Percentiles rank a stretch among this genome's conserved stretches.
Evolutionary conservation across 2,797 vertebrate genomes (phyloP).

Genomic region (Parotocinclus haroldoi): DNA sequence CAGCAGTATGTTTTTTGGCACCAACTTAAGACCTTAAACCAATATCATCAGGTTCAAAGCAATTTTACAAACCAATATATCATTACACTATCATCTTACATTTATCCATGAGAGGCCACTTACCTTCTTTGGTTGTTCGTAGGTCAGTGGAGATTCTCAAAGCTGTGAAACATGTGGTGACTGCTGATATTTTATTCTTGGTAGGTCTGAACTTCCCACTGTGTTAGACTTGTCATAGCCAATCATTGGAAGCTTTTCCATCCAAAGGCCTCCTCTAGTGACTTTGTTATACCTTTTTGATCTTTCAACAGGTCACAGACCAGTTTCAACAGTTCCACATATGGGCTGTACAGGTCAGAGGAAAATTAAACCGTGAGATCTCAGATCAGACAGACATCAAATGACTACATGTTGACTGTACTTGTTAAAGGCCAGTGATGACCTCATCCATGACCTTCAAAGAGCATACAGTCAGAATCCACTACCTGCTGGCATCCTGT

Average conservation of each 20-base stretch:
- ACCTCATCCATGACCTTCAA: constrained; percentile 39
- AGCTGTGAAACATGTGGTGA: not conserved
- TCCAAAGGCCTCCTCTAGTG: not conserved
- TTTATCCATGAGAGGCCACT: constrained; percentile 3
- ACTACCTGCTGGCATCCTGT: no score
- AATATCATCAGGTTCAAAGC: no score
- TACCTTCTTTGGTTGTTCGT: constrained; percentile 30
- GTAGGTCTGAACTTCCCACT: constrained; percentile 1
- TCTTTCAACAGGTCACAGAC: constrained; percentile 18
- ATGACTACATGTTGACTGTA: constrained; percentile 8
- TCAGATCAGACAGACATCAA: constrained; percentile 37
- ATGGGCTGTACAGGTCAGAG: not conserved
- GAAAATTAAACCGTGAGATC: constrained; percentile 24
- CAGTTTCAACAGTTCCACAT: not conserved
- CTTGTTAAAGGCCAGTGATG: constrained; percentile 43
- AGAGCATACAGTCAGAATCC: constrained; percentile 12
- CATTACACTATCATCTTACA: no score
- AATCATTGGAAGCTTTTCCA: constrained; percentile 14
- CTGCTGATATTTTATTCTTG: constrained; percentile 14
- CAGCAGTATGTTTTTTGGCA: no score
- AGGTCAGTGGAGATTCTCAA: not conserved
- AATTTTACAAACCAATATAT: no score
- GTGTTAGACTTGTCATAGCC: constrained; percentile 20
- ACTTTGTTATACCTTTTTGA: constrained; percentile 10
- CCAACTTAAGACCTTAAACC: no score